Conservation (phyloP, 2,113 vertebrate genomes). For the Pelodiscus sinensis region DNA sequence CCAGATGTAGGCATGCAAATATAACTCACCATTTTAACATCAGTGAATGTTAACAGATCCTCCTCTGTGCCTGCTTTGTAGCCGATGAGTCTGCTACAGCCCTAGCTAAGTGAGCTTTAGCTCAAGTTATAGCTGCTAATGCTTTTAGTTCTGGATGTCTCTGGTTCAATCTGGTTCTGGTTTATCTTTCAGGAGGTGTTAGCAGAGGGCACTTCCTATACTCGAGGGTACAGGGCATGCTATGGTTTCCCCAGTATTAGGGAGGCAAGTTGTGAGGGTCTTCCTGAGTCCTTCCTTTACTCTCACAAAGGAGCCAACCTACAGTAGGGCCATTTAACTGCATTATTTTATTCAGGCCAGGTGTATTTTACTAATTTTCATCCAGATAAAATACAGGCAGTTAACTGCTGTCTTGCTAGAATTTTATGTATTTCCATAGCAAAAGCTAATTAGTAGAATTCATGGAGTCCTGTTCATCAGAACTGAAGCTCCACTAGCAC, state of each 20-base stretch:
- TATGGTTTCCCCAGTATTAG: not conserved
- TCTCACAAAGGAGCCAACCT: not conserved
- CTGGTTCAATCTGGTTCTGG: not conserved
- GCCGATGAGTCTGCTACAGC: not conserved
- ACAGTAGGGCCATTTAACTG: not conserved
- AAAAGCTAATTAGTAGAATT: slow-evolving; percentile 42
- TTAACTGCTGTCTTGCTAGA: slow-evolving; percentile 31
- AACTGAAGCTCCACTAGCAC: slow-evolving; percentile 34
- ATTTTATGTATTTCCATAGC: slow-evolving; percentile 52
- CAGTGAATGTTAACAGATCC: not conserved
- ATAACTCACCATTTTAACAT: not conserved
- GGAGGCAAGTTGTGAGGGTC: not conserved
- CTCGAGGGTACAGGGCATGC: not conserved
- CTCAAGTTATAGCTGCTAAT: not conserved
- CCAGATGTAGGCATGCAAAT: not conserved
- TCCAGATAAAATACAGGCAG: not conserved
- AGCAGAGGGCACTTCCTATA: not conserved
- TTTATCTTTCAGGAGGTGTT: not conserved
- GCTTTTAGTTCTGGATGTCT: not conserved
- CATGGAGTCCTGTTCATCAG: slow-evolving; percentile 39
- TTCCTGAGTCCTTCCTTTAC: not conserved
- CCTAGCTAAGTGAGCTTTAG: not conserved
- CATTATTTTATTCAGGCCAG: fast-evolving
- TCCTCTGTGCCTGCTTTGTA: not conserved
- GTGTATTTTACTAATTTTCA: slow-evolving; percentile 27